Base-by-base conservation (phyloP, 2,888 invertebrate species). In the Sesia apiformis region DNA sequence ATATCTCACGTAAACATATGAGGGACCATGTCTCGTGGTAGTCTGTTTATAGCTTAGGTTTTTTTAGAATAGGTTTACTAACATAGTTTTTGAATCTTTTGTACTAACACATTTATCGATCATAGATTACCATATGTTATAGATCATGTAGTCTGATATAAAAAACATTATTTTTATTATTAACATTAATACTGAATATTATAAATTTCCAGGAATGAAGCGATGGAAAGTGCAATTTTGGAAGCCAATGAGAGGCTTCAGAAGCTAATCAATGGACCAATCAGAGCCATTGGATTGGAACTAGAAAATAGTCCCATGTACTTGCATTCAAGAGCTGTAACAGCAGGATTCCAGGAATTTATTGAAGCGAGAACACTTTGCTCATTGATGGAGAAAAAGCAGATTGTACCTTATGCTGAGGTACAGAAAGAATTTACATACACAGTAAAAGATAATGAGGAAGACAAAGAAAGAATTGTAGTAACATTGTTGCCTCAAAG, bases 321-420 rank as follows among this genome's bases (percentile, higher is more conserved):
- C 57, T 63, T 84, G 40, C 84, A 84, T 56, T 70, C 74, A 1
- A 66, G 79, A 39, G 87, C 88, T 0, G 76, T 88, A 1, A 84
- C 87, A 3, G 81, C 81, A 39, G 90, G 88, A 3, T 80, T 89
- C 56, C 95, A 97, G 74, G 97, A 98, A 80, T 97, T 94, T 66
- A 91, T 97, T 54, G 97, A 98, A 82, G 97, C 97, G 0, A 86
- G 93, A 52, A 93, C 95, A 4, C 94, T 96, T 62, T 93, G 93
- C 69, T 93, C 94, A 56, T 93, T 94, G 64, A 81, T 96, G 61
- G 90, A 91, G 58, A 82, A 84, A 7, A 91, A 90, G 53, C 77
- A 72, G 5, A 86, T 97, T 4, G 90, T 93, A 3, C 82, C 91
- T 55, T 94, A 93, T 87, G 66, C 81, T 0, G 86, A 91, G 52